Evolutionary conservation across 2,113 vertebrate genomes (phyloP).

Genomic region (Melospiza georgiana): DNA sequence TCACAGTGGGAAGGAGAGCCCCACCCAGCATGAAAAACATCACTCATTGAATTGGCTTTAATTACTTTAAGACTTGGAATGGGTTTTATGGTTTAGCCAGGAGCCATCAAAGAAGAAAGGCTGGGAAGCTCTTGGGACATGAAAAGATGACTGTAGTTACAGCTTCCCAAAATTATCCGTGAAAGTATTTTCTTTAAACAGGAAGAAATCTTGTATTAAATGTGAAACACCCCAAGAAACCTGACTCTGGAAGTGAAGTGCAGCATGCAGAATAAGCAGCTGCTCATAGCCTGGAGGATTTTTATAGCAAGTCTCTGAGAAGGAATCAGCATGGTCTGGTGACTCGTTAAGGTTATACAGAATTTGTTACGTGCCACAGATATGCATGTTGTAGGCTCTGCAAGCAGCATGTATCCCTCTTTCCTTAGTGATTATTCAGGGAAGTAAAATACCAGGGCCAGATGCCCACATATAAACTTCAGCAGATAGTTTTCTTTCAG

Average conservation of each 20-base stretch:
- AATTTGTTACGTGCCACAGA: not conserved
- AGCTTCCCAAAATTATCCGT: not conserved
- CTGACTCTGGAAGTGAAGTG: not conserved
- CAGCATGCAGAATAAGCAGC: not conserved
- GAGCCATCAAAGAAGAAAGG: not conserved
- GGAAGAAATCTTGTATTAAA: not conserved
- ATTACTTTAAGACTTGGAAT: not conserved
- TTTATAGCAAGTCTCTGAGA: not conserved
- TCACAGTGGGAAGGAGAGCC: not conserved
- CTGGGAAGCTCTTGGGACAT: not conserved
- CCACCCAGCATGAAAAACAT: not conserved
- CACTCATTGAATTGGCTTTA: not conserved
- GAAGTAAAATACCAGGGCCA: not conserved
- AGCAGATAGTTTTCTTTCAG: not conserved
- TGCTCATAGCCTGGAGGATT: not conserved
- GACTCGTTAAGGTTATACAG: not conserved
- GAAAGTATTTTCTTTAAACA: not conserved
- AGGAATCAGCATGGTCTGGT: not conserved
- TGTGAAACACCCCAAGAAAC: not conserved
- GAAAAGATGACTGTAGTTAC: not conserved
- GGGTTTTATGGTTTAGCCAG: conserved; percentile 10
- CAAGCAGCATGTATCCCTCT: not conserved
- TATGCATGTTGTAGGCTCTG: accelerated
- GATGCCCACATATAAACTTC: not conserved
- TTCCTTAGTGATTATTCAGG: not conserved